Conservation (phyloP, 2,888 invertebrate species). For the Alloplasta piceator region DNA sequence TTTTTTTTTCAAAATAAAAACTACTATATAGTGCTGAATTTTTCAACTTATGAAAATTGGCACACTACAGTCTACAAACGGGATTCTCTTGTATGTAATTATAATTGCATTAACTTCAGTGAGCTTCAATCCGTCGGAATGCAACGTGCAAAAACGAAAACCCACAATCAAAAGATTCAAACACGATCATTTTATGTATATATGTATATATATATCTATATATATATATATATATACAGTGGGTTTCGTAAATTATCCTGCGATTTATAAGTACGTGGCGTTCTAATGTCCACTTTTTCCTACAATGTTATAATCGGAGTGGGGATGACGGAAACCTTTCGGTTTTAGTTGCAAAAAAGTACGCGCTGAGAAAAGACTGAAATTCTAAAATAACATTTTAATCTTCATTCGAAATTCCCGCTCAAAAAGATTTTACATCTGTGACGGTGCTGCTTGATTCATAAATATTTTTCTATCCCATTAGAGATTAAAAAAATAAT, state of each 20-base stretch:
- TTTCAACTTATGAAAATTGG: not conserved
- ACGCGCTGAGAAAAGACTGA: conserved; percentile 5
- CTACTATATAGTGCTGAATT: too few relatives aligned
- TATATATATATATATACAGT: not conserved
- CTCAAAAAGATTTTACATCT: too few relatives aligned
- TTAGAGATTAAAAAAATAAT: not conserved
- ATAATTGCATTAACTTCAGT: conserved; percentile 56
- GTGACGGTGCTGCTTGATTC: too few relatives aligned
- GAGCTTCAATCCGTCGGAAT: conserved; percentile 49
- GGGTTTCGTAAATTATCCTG: conserved; percentile 39
- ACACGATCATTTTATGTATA: conserved; percentile 32
- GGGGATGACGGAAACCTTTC: conserved; percentile 7
- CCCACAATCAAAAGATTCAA: conserved; percentile 52
- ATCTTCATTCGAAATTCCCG: not conserved
- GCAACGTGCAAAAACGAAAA: conserved; percentile 48
- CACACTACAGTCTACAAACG: not conserved
- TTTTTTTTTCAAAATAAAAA: not conserved
- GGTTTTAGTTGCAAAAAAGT: conserved; percentile 29
- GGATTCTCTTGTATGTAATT: conserved; percentile 46
- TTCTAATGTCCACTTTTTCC: conserved; percentile 27
- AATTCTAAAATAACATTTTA: not conserved
- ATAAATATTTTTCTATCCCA: too few relatives aligned
- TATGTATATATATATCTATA: not conserved
- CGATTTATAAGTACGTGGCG: conserved; percentile 26
- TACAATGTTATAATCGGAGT: not conserved